Percentiles rank a stretch among this genome's conserved stretches.
Evolutionary conservation across 2,797 vertebrate genomes (phyloP).

Genomic region (Lagodon rhomboides): DNA sequence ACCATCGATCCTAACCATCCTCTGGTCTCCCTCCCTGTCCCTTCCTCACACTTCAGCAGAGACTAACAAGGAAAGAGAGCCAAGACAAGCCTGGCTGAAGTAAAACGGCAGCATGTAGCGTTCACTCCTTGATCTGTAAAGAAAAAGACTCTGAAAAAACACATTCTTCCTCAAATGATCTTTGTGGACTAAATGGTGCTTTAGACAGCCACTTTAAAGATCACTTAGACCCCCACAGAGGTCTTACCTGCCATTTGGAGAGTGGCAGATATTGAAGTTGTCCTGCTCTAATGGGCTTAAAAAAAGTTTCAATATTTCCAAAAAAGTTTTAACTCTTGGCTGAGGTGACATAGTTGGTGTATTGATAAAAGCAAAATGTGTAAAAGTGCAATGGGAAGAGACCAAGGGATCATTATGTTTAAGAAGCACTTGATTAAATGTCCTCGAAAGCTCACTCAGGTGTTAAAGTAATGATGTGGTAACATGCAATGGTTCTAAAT

Average conservation of each 20-base stretch:
- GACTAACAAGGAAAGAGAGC: slow-evolving; percentile 54
- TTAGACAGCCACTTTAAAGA: slow-evolving; percentile 31
- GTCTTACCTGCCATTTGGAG: slow-evolving; percentile 28
- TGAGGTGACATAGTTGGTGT: too few relatives aligned
- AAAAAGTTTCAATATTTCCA: not conserved
- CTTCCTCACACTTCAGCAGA: slow-evolving; percentile 57
- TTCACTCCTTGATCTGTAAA: slow-evolving; percentile 37
- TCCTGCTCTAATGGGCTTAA: not conserved
- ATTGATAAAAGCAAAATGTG: too few relatives aligned
- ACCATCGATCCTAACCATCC: slow-evolving; percentile 66
- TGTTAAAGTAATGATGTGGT: too few relatives aligned
- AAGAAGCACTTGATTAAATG: too few relatives aligned
- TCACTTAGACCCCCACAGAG: slow-evolving; percentile 6
- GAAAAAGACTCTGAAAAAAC: slow-evolving; percentile 42
- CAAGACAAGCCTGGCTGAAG: slow-evolving; percentile 28
- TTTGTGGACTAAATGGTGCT: slow-evolving; percentile 26
- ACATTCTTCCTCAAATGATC: slow-evolving; percentile 14
- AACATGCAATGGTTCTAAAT: too few relatives aligned
- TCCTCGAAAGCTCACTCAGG: too few relatives aligned
- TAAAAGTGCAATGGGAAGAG: too few relatives aligned
- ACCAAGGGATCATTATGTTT: too few relatives aligned
- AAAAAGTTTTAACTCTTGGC: not conserved
- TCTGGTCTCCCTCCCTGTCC: slow-evolving; percentile 55
- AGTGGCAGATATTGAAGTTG: slow-evolving; percentile 11
- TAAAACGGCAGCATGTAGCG: slow-evolving; percentile 11